Evolutionary conservation across 2,888 invertebrate species (phyloP), one percentile per base, ranked within the genome.

Genomic region (Gymnosoma rotundatum): DNA sequence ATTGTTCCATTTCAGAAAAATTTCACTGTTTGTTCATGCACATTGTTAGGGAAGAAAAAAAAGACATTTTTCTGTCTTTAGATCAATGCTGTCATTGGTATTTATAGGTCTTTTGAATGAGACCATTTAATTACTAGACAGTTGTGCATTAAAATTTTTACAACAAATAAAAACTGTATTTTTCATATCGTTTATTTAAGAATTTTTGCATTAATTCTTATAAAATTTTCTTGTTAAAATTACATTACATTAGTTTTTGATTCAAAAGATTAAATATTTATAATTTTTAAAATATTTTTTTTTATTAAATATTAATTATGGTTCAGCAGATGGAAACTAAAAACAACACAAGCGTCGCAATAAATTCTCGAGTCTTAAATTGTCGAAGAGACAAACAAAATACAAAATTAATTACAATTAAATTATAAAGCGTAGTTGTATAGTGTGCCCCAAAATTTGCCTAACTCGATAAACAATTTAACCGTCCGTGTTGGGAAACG

Each of bases 21-120:
- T 48, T 1, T 4, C n/a, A n/a, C 45, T 48, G 45, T 48, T 6
- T 16, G 45, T n/a, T 48, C 45, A 16, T 16, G 45, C 14, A 16
- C 45, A 45, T 45, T 45, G 6, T 1, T 14, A 25, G 25, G 54
- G 54, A 48, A 32, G 38, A 38, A 38, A 1, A 21, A 67, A 42
- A 52, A 67, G 10, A 4, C 42, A 21, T 38, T 42, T 42, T 36
- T 10, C n/a, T 50, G 14, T 73, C 6, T 56, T n/a, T 21, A 64
- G 64, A 36, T 12, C 42, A 70, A 72, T 83, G 74, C n/a, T 66
- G 70, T 83, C 83, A 83, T 79, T 70, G 18, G 52, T 79, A 83
- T 83, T 83, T 83, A 38, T 79, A 75, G 60, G 18, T 78, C n/a
- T 70, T 61, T 66, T 76, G 48, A 48, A 66, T 36, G 42, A 58